These are phyloP conservation scores for Cygnus buccinator DNA, from an alignment of 2,113 vertebrate genomes.

Conservation along the genomic window DNA sequence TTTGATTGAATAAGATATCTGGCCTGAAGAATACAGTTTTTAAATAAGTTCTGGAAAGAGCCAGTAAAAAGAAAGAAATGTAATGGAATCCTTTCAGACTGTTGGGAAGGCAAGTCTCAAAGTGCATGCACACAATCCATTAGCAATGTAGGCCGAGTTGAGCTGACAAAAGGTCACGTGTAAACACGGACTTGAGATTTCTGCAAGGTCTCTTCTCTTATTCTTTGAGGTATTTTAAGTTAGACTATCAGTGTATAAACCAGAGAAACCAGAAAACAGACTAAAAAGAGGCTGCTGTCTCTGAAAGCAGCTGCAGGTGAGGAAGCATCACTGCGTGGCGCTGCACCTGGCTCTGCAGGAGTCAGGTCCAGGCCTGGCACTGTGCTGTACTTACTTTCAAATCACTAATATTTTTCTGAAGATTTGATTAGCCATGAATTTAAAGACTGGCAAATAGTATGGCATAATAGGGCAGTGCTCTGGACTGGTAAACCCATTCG, in stretches of 20 bases:
- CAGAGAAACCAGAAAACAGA: background rate
- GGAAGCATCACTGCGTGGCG: background rate
- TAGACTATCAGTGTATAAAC: background rate
- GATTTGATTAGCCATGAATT: background rate
- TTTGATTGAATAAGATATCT: background rate
- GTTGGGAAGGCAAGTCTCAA: background rate
- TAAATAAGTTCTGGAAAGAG: background rate
- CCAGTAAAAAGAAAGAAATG: background rate
- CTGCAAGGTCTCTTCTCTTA: background rate
- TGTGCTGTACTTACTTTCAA: background rate
- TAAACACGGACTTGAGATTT: background rate
- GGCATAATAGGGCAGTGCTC: background rate
- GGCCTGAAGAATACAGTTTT: background rate
- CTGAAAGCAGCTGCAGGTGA: background rate
- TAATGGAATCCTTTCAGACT: background rate
- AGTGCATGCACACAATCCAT: fast-evolving
- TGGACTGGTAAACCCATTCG: background rate
- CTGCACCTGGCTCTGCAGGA: background rate
- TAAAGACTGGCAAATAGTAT: background rate
- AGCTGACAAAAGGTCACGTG: background rate
- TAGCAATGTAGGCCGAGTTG: background rate
- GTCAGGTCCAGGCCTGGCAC: background rate
- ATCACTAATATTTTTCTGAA: background rate
- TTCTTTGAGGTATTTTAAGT: background rate
- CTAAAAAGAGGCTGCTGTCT: background rate